Conservation (phyloP, 2,113 vertebrate species). For the Sorex araneus region DNA sequence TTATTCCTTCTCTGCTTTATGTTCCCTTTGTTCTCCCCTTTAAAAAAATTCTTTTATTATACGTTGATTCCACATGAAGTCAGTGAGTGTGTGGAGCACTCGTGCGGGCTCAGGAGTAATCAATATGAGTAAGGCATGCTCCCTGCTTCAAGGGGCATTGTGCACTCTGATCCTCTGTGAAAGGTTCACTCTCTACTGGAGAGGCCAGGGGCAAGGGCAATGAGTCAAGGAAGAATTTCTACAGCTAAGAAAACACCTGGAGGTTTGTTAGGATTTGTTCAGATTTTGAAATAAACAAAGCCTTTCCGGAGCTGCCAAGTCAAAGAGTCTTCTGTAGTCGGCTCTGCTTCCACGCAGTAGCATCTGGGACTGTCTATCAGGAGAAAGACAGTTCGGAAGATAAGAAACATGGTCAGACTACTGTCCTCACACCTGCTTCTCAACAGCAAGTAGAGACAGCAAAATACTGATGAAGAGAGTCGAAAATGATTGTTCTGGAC, state of each 20-base stretch:
- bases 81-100: neutral
- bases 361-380: neutral
- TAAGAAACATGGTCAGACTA: neutral
- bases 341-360: fast-evolving
- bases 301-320: neutral
- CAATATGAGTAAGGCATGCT: neutral
- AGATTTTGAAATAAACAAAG: neutral
- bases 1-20: neutral
- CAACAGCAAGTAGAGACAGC: too few relatives aligned
- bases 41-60: constrained; percentile 10
- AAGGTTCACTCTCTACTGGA: neutral
- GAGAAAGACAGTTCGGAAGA: neutral
- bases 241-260: neutral
- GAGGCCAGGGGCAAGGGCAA: neutral
- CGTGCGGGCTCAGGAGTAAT: neutral
- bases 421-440: neutral
- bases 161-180: neutral
- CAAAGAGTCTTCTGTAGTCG: neutral
- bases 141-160: neutral
- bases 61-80: neutral
- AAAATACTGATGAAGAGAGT: too few relatives aligned
- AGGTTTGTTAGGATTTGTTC: neutral
- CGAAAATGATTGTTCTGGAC: too few relatives aligned
- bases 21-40: neutral
- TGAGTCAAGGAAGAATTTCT: neutral